Percentiles rank a stretch among this genome's conserved stretches.
These are phyloP conservation scores for Pammene aurita DNA, from an alignment of 2,888 invertebrate genomes.

Conservation along the genomic window DNA sequence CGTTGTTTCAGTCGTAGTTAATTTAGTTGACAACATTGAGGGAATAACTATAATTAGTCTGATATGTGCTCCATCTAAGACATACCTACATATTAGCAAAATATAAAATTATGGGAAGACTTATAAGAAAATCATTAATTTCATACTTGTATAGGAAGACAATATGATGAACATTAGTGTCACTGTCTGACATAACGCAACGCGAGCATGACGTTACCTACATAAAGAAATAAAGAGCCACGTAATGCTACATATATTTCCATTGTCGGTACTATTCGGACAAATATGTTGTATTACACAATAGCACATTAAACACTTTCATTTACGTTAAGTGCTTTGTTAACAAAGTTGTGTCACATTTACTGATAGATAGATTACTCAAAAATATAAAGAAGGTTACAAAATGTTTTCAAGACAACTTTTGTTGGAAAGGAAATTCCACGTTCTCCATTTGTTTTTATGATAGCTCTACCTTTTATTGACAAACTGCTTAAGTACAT, in stretches of 20 bases:
- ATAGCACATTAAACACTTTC: constrained; percentile 69
- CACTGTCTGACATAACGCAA: constrained; percentile 54
- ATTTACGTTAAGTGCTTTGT: constrained; percentile 65
- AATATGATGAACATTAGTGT: constrained; percentile 56
- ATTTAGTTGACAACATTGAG: too few species aligned
- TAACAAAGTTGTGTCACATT: constrained; percentile 60
- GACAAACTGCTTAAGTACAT: too few species aligned
- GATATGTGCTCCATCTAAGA: too few species aligned
- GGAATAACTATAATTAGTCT: too few species aligned
- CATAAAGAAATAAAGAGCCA: constrained; percentile 54
- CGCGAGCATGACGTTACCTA: constrained; percentile 44
- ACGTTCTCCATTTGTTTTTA: not conserved
- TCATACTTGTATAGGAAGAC: too few species aligned
- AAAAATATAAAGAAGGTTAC: constrained; percentile 42
- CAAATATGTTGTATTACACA: constrained; percentile 60
- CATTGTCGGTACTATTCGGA: constrained; percentile 61
- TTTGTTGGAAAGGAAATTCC: not conserved
- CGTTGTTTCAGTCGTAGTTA: too few species aligned
- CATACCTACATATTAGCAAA: too few species aligned
- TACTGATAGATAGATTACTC: constrained; percentile 42
- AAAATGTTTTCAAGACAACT: constrained; percentile 41
- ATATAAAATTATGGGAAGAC: too few species aligned
- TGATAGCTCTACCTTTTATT: too few species aligned
- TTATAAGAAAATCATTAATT: too few species aligned
- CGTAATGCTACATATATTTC: constrained; percentile 51